Conservation (phyloP, 2,113 vertebrate species). For the Dromiciops gliroides region DNA sequence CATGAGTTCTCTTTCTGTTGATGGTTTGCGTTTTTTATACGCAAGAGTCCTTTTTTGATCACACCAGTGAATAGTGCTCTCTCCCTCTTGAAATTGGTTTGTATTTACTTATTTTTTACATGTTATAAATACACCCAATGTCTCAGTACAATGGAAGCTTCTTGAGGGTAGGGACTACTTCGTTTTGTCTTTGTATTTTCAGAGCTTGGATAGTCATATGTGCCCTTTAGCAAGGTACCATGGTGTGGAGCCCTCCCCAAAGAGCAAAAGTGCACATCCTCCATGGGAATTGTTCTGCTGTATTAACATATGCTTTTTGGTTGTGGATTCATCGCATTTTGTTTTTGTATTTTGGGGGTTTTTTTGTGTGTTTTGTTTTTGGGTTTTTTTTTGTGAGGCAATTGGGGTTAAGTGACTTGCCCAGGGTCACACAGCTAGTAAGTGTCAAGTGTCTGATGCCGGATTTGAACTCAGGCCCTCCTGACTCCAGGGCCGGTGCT, state of each 20-base stretch:
- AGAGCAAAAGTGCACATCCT: neutral
- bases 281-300: neutral
- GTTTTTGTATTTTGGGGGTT: too few relatives aligned
- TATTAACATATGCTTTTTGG: neutral
- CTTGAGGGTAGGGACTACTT: neutral
- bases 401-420: too few relatives aligned
- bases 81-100: neutral
- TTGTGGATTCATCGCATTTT: neutral
- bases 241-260: neutral
- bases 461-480: too few relatives aligned
- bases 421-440: too few relatives aligned
- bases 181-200: neutral
- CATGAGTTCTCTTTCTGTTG: too few relatives aligned
- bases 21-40: too few relatives aligned
- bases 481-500: too few relatives aligned
- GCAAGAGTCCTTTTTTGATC: too few relatives aligned
- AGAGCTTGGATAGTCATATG: neutral
- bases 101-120: neutral
- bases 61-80: neutral
- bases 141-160: neutral
- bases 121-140: neutral
- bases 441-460: too few relatives aligned
- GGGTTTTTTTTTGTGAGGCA: too few relatives aligned
- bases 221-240: neutral
- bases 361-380: too few relatives aligned